Evolutionary conservation across 2,888 invertebrate genomes (phyloP).

Genomic region (Phlogophora meticulosa): DNA sequence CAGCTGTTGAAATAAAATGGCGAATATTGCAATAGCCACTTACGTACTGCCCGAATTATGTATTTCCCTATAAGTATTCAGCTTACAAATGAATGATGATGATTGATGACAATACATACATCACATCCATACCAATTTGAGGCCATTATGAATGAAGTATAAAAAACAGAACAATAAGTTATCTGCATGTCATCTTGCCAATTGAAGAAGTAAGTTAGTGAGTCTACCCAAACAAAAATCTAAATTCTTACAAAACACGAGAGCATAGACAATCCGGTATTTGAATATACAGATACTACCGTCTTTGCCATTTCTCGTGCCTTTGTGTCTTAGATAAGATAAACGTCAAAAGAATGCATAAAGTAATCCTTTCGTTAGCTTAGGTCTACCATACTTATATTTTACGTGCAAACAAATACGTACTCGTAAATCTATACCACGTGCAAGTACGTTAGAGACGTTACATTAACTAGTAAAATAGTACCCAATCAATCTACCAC

Average conservation of each 20-base stretch:
- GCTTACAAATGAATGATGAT: constrained; percentile 33
- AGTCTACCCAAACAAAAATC: not conserved
- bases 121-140: constrained; percentile 45
- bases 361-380: not conserved
- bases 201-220: constrained; percentile 14
- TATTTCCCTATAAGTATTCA: constrained; percentile 11
- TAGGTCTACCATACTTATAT: too few species aligned
- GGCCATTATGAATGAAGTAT: constrained; percentile 24
- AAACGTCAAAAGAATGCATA: not conserved
- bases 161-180: constrained; percentile 33
- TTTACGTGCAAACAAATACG: not conserved
- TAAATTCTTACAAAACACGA: not conserved
- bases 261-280: not conserved
- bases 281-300: not conserved
- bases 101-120: constrained; percentile 37
- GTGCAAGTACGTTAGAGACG: not conserved
- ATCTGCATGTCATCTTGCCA: constrained; percentile 27
- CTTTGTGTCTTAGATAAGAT: constrained; percentile 8
- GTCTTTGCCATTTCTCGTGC: not conserved
- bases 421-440: not conserved
- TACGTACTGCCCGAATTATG: not conserved
- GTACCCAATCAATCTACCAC: constrained; percentile 13
- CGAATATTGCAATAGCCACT: not conserved
- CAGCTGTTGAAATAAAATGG: not conserved
- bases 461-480: constrained; percentile 10